phyloP scores from a whole-genome alignment of 1,140 invertebrate species.

The Drosophila prosaltans region DNA sequence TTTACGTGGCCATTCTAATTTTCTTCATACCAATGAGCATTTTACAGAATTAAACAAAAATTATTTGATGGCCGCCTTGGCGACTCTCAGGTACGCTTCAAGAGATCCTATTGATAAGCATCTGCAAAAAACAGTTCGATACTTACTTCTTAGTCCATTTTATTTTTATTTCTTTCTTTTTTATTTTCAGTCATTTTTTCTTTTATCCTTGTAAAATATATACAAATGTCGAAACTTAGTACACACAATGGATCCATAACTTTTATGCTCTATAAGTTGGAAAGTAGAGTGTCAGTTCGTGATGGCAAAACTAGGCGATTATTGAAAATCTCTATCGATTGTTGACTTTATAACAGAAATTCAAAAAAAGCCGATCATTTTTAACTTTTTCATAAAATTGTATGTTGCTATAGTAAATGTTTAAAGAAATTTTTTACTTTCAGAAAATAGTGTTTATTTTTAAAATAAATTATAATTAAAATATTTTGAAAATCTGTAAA shows the following conservation, averaged over 20 bases:
- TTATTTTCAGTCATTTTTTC: too few relatives aligned
- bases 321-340: background rate
- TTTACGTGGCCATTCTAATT: slow-evolving; percentile 18
- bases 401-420: too few relatives aligned
- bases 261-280: background rate
- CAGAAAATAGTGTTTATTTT: background rate
- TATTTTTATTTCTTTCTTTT: too few relatives aligned
- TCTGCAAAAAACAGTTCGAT: background rate
- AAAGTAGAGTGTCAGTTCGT: background rate
- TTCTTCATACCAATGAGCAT: slow-evolving; percentile 28
- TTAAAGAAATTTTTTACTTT: too few relatives aligned
- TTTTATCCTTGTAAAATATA: background rate
- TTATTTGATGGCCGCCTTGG: slow-evolving; percentile 83
- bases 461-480: background rate
- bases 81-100: slow-evolving; percentile 85
- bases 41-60: slow-evolving; percentile 82
- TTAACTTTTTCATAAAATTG: too few relatives aligned
- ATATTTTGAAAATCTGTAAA: slow-evolving; percentile 12
- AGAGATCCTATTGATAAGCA: background rate
- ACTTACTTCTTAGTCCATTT: background rate
- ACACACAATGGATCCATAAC: too few relatives aligned
- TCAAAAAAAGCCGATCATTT: background rate
- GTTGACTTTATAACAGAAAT: background rate
- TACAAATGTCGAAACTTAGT: background rate
- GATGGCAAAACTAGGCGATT: background rate